Evolutionary conservation across 2,888 invertebrate genomes (phyloP).

Genomic region (Girardia tigrina): DNA sequence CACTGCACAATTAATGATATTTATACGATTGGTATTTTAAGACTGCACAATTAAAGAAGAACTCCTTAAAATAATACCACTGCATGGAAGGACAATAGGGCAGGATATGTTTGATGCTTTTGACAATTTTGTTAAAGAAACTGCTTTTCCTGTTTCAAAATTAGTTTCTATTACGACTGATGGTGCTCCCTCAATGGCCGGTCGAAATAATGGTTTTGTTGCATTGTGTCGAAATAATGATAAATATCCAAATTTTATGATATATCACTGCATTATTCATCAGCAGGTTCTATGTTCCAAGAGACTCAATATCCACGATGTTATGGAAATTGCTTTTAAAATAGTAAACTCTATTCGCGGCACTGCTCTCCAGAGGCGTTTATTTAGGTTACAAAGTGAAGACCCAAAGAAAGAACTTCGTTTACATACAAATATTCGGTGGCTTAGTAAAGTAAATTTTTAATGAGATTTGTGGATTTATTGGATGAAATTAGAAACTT

Average conservation of each 20-base stretch:
- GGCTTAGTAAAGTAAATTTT: neutral
- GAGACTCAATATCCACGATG: neutral
- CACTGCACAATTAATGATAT: neutral
- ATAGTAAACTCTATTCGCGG: neutral
- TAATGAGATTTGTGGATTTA: neutral
- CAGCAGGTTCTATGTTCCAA: neutral
- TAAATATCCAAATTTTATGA: neutral
- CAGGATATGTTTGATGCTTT: neutral
- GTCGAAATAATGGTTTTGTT: neutral
- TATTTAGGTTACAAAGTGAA: neutral
- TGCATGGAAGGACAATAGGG: neutral
- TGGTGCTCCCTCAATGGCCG: neutral
- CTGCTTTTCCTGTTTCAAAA: neutral
- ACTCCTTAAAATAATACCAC: neutral
- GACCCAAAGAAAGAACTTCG: neutral
- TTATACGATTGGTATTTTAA: neutral
- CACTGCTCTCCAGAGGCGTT: neutral
- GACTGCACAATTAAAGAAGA: neutral
- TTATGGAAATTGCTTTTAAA: neutral
- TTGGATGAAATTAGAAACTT: neutral
- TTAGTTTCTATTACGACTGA: neutral
- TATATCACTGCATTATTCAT: neutral
- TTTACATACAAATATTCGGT: neutral
- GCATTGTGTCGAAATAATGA: neutral
- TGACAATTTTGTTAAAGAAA: neutral